Percentiles rank a stretch among this genome's conserved stretches.
Conservation (phyloP, 1,140 invertebrate species). For the Drosophila lacteicornis region DNA sequence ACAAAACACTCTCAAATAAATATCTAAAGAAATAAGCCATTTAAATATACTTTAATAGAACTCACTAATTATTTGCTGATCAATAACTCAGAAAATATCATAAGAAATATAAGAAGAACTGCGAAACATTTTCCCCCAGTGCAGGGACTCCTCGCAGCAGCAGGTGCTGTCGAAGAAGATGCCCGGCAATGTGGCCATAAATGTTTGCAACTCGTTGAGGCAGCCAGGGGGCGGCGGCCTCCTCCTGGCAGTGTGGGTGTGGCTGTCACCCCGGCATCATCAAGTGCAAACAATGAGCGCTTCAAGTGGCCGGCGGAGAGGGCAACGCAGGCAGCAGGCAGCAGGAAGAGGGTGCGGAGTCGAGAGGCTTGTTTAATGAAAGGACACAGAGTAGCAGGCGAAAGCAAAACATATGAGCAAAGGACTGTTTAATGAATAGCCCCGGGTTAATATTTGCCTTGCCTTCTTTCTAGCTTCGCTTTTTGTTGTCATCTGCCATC, state of each 20-base stretch:
- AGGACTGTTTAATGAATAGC: constrained; percentile 82
- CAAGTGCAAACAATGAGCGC: constrained; percentile 63
- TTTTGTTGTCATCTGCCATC: constrained; percentile 19
- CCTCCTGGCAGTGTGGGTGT: constrained; percentile 15
- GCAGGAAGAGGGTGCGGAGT: background rate
- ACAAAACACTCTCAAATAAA: background rate
- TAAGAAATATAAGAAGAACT: too few species aligned
- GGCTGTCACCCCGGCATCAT: constrained; percentile 55
- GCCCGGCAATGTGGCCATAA: constrained; percentile 51
- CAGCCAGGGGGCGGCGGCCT: background rate
- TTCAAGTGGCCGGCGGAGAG: constrained; percentile 41
- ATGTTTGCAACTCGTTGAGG: constrained; percentile 44
- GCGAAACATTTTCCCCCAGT: constrained; percentile 13
- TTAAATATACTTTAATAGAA: too few species aligned
- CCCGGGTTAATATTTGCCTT: constrained; percentile 76
- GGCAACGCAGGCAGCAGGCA: background rate
- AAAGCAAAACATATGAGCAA: constrained; percentile 80
- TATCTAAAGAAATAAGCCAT: too few species aligned
- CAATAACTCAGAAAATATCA: too few species aligned
- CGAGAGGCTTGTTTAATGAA: constrained; percentile 57
- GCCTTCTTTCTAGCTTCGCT: constrained; percentile 59
- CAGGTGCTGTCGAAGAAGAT: constrained; percentile 54
- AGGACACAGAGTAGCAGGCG: constrained; percentile 55
- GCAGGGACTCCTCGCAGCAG: constrained; percentile 18
- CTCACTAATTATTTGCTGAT: too few species aligned